phyloP scores from a whole-genome alignment of 2,113 vertebrate genomes.

The Orientallactaga bullata region DNA sequence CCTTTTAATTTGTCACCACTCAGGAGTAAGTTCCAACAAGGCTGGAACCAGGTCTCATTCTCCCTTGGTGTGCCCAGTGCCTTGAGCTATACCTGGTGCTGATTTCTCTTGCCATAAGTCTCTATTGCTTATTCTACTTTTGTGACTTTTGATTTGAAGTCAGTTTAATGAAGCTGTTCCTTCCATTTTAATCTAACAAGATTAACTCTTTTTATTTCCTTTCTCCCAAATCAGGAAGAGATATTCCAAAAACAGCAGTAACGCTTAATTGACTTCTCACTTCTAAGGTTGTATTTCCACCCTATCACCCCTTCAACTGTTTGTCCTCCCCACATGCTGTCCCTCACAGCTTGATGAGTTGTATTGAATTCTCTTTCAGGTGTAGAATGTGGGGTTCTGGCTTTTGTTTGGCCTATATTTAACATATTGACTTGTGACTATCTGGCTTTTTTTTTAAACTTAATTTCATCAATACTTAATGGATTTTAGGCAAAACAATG shows the following conservation, averaged over 20 bases:
- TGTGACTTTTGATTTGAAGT: neutral
- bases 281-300: neutral
- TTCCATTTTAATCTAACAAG: neutral
- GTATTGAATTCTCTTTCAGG: neutral
- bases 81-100: neutral
- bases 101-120: neutral
- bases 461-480: slow-evolving; percentile 16
- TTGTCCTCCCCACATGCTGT: too few relatives aligned
- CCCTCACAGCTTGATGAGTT: neutral
- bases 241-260: neutral
- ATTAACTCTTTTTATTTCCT: neutral
- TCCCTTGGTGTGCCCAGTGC: neutral
- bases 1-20: neutral
- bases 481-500: neutral
- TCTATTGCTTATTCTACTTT: neutral
- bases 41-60: neutral
- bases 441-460: neutral
- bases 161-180: neutral
- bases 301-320: neutral
- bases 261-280: neutral
- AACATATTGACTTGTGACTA: neutral
- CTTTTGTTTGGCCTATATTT: neutral
- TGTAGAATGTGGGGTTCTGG: neutral
- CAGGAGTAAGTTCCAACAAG: neutral
- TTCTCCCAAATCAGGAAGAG: slow-evolving; percentile 1